Percentiles rank a stretch among this genome's conserved stretches.
phyloP scores from a whole-genome alignment of 35 echinoderm and acorn worm species.

The Ophioderma brevispina region DNA sequence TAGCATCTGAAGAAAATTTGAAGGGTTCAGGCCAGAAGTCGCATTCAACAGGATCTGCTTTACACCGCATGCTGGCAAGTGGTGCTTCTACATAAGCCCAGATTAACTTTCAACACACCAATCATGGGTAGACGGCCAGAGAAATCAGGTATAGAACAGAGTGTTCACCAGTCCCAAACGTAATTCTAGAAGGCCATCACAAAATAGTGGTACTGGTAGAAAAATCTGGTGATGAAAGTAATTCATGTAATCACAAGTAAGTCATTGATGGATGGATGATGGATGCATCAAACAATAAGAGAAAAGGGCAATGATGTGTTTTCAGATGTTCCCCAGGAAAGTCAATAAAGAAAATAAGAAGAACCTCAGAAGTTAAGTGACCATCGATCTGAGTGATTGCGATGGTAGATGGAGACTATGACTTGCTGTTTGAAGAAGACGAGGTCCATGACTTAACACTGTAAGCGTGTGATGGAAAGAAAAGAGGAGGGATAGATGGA shows the following conservation, averaged over 20 bases:
- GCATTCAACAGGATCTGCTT: neutral
- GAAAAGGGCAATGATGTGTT: neutral
- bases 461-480: neutral
- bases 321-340: neutral
- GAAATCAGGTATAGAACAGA: neutral
- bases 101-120: neutral
- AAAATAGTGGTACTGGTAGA: no score
- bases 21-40: neutral
- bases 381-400: neutral
- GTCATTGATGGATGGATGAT: no score
- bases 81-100: constrained; percentile 9
- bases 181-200: no score
- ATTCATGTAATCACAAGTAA: no score
- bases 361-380: neutral
- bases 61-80: neutral
- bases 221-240: no score
- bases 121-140: no score
- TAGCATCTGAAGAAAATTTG: no score
- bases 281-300: no score
- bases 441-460: neutral
- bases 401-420: neutral
- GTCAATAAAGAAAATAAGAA: no score
- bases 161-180: no score
- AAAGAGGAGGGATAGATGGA: constrained; percentile 8
- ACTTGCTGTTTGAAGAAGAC: constrained; percentile 14